A percentile compares a stretch with the other conserved stretches of the same genome.
phyloP scores from a whole-genome alignment of 2,888 invertebrate genomes.

The Cremastobaeus sp. region DNA sequence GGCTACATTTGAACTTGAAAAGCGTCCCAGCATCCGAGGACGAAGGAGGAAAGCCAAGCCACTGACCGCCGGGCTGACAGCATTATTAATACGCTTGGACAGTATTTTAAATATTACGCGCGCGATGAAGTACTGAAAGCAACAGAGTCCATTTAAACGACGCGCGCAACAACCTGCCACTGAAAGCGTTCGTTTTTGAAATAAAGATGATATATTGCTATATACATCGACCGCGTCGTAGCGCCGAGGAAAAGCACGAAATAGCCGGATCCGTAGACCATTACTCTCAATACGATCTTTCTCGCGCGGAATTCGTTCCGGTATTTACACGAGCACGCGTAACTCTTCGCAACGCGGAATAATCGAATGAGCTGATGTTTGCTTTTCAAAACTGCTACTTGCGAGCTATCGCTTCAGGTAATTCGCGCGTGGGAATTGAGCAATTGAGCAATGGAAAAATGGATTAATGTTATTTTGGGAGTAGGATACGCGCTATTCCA shows the following conservation, averaged over 20 bases:
- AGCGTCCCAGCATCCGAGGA: background rate
- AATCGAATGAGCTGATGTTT: too few species aligned
- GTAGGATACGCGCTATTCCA: too few species aligned
- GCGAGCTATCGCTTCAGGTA: too few species aligned
- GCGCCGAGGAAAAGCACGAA: slow-evolving; percentile 21
- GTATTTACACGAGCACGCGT: too few species aligned
- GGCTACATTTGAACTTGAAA: slow-evolving; percentile 37
- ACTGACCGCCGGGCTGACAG: slow-evolving; percentile 21
- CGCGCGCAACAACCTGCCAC: slow-evolving; percentile 54
- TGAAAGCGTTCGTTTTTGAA: slow-evolving; percentile 52
- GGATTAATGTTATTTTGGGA: too few species aligned
- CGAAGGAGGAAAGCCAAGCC: slow-evolving; percentile 16
- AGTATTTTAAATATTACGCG: slow-evolving; percentile 36
- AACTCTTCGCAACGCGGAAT: too few species aligned
- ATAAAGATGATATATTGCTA: slow-evolving; percentile 56
- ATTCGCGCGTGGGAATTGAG: too few species aligned
- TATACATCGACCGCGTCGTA: slow-evolving; percentile 32
- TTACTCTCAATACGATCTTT: slow-evolving; percentile 29
- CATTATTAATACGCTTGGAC: slow-evolving; percentile 37
- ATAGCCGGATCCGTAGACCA: slow-evolving; percentile 13
- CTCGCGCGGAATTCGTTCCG: slow-evolving; percentile 8
- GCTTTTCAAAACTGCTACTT: too few species aligned
- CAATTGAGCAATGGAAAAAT: too few species aligned
- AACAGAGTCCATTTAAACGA: slow-evolving; percentile 56
- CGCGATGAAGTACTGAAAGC: slow-evolving; percentile 42